A percentile compares a stretch with the other conserved stretches of the same genome.
Conservation (phyloP, 2,888 invertebrate genomes). For the Ectobius pallidus region DNA sequence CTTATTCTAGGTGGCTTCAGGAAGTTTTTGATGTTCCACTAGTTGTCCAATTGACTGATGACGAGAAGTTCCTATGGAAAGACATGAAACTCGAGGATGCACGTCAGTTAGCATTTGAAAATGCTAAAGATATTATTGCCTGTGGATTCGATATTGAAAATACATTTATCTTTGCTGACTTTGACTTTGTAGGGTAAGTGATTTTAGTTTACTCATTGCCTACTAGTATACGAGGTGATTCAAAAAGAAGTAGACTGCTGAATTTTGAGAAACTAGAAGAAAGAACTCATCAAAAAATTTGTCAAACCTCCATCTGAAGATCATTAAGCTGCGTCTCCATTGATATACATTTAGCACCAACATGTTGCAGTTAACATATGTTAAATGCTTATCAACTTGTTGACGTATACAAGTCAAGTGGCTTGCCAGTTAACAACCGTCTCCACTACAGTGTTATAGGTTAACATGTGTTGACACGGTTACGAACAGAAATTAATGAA, state of each 20-base stretch:
- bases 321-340: too few relatives aligned
- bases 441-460: too few relatives aligned
- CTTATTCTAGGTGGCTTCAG: slow-evolving; percentile 90
- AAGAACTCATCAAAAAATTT: too few relatives aligned
- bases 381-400: too few relatives aligned
- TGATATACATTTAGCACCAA: too few relatives aligned
- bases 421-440: too few relatives aligned
- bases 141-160: slow-evolving; percentile 92
- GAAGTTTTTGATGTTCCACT: slow-evolving; percentile 95
- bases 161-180: slow-evolving; percentile 96
- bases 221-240: not conserved
- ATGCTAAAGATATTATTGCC: slow-evolving; percentile 98
- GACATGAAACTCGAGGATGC: slow-evolving; percentile 90
- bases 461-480: too few relatives aligned
- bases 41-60: slow-evolving; percentile 96
- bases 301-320: too few relatives aligned
- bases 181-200: slow-evolving; percentile 90
- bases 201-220: slow-evolving; percentile 29
- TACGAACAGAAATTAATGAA: too few relatives aligned
- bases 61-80: slow-evolving; percentile 98
- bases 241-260: not conserved
- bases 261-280: too few relatives aligned
- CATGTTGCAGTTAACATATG: too few relatives aligned
- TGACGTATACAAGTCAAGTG: too few relatives aligned
- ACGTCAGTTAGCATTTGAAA: slow-evolving; percentile 82